Evolutionary conservation across 2,797 vertebrate species (phyloP).

Genomic region (Pangasius krempfi): DNA sequence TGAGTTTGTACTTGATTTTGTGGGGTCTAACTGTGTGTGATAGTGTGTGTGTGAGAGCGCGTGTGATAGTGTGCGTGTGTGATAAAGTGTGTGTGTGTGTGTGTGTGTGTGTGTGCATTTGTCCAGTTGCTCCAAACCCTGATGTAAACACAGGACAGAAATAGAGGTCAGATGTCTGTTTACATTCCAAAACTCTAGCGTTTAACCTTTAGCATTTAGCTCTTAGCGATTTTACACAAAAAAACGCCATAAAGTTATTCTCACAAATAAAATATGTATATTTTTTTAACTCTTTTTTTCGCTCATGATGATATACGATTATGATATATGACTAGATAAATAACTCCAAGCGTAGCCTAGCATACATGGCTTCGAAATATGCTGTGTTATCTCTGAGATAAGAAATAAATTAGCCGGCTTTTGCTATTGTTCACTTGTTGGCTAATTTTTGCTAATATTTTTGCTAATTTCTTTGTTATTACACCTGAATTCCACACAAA

Average conservation of each 20-base stretch:
- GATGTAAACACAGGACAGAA: conserved; percentile 11
- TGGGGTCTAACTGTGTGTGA: not conserved
- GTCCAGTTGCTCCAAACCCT: not conserved
- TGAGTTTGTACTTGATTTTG: not conserved
- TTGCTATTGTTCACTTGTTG: not conserved
- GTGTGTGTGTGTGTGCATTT: not conserved
- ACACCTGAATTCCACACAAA: not conserved
- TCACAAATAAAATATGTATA: too few species aligned
- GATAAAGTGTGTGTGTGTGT: not conserved
- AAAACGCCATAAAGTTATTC: too few species aligned
- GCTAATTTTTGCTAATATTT: not conserved
- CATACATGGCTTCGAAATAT: too few species aligned
- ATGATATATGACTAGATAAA: too few species aligned
- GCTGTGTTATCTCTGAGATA: not conserved
- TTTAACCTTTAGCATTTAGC: not conserved
- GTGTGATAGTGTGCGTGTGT: not conserved
- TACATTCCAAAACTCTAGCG: not conserved
- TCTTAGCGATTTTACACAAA: too few species aligned
- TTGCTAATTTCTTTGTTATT: not conserved
- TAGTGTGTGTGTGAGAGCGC: not conserved
- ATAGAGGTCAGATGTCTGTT: not conserved
- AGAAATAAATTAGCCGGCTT: not conserved
- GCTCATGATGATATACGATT: too few species aligned
- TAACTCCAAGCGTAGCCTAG: too few species aligned
- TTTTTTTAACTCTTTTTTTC: not conserved